Evolutionary conservation across 1,140 invertebrate species (phyloP).

Genomic region (Ostrea denselamellosa): DNA sequence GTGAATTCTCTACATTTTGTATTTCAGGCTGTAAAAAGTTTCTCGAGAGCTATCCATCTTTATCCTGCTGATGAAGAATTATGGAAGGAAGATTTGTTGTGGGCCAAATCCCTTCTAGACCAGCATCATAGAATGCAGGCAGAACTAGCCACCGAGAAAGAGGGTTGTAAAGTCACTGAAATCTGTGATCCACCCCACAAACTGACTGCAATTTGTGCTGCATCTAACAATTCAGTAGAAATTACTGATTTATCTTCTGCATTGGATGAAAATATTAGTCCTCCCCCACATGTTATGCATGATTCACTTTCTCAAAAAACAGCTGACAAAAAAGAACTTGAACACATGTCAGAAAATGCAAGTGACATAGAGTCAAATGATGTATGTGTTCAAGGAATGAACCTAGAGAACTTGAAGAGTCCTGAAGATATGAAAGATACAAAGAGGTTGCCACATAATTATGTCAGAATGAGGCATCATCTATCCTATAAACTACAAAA

Average conservation of each 20-base stretch:
- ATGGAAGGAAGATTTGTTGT: constrained; percentile 78
- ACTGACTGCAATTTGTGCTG: neutral
- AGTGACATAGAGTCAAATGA: too few relatives aligned
- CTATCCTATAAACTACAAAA: neutral
- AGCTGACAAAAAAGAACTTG: neutral
- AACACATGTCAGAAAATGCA: neutral
- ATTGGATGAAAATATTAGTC: neutral
- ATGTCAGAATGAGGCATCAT: constrained; percentile 22
- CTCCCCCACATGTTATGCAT: neutral
- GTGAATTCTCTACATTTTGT: neutral
- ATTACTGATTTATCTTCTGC: neutral
- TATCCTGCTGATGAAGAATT: constrained; percentile 76
- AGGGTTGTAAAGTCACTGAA: neutral
- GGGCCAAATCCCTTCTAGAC: constrained; percentile 67
- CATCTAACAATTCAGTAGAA: neutral
- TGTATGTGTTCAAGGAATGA: neutral
- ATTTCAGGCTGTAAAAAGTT: constrained; percentile 77
- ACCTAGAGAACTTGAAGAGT: neutral
- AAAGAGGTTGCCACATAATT: neutral
- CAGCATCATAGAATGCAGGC: constrained; percentile 43
- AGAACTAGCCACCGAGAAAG: neutral
- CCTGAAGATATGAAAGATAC: neutral
- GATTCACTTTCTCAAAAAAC: neutral
- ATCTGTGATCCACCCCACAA: neutral
- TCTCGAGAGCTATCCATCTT: constrained; percentile 77